phyloP scores from a whole-genome alignment of 2,888 invertebrate genomes.

The Candidula unifasciata region DNA sequence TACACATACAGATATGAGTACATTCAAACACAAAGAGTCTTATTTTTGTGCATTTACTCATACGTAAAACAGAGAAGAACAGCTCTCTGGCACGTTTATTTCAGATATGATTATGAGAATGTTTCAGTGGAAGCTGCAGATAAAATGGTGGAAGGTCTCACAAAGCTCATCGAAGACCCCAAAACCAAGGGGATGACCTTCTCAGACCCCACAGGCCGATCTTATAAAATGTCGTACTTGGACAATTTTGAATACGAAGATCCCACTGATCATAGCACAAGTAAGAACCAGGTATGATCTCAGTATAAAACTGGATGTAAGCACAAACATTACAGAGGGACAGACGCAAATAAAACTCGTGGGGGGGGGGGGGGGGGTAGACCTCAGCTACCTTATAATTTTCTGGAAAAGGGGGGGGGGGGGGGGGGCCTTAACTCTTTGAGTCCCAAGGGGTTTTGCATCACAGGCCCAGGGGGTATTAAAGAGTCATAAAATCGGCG shows the following conservation, averaged over 20 bases:
- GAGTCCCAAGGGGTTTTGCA: too few species aligned
- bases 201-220: slow-evolving; percentile 79
- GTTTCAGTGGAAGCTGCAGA: slow-evolving; percentile 92
- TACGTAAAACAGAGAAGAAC: not conserved
- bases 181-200: slow-evolving; percentile 77
- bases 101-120: slow-evolving; percentile 98
- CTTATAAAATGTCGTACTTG: slow-evolving; percentile 87
- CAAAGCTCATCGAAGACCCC: slow-evolving; percentile 83
- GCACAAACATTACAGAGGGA: too few species aligned
- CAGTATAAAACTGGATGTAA: not conserved
- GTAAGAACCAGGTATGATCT: slow-evolving; percentile 86
- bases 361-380: too few species aligned
- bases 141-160: slow-evolving; percentile 91
- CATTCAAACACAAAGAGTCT: too few species aligned
- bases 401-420: too few species aligned
- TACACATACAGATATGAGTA: too few species aligned
- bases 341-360: too few species aligned
- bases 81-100: not conserved
- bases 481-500: too few species aligned
- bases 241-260: slow-evolving; percentile 98
- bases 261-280: slow-evolving; percentile 93
- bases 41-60: not conserved
- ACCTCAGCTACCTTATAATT: too few species aligned
- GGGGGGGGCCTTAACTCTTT: too few species aligned
- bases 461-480: too few species aligned